A percentile compares a stretch with the other conserved stretches of the same genome.
These are phyloP conservation scores for Heliothis virescens DNA, from an alignment of 1,140 invertebrate genomes.

Conservation along the genomic window DNA sequence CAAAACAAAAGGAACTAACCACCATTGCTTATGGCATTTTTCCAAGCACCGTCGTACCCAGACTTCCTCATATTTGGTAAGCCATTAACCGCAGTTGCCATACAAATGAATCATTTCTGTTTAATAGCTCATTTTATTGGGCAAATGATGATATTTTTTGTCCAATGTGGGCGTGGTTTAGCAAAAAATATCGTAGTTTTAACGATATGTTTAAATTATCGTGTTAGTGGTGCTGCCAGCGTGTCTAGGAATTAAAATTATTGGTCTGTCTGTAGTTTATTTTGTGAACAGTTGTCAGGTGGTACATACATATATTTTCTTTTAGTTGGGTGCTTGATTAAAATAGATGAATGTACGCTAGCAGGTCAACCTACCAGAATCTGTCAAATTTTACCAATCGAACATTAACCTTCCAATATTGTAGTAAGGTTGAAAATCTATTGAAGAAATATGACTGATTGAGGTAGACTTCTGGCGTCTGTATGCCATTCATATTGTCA, in stretches of 20 bases:
- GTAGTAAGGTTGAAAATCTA: too few relatives aligned
- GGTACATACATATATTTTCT: too few relatives aligned
- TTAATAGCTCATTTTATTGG: background rate
- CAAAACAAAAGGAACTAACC: background rate
- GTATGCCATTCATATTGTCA: too few relatives aligned
- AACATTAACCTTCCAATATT: too few relatives aligned
- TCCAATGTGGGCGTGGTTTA: constrained; percentile 1
- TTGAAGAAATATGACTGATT: too few relatives aligned
- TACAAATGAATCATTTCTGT: constrained; percentile 2
- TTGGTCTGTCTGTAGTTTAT: background rate
- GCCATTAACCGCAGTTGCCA: background rate
- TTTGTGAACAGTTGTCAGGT: too few relatives aligned
- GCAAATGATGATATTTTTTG: background rate
- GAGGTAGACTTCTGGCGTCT: too few relatives aligned
- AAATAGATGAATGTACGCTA: too few relatives aligned
- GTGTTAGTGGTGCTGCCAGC: background rate
- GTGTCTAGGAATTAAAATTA: background rate
- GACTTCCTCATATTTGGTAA: background rate
- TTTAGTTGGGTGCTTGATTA: too few relatives aligned
- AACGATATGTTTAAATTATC: background rate
- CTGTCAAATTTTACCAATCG: too few relatives aligned
- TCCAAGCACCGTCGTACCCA: background rate
- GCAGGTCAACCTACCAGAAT: too few relatives aligned
- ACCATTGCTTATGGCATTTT: background rate
- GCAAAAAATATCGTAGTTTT: background rate